phyloP scores from a whole-genome alignment of 2,113 vertebrate genomes.

The Ranitomeya imitator region DNA sequence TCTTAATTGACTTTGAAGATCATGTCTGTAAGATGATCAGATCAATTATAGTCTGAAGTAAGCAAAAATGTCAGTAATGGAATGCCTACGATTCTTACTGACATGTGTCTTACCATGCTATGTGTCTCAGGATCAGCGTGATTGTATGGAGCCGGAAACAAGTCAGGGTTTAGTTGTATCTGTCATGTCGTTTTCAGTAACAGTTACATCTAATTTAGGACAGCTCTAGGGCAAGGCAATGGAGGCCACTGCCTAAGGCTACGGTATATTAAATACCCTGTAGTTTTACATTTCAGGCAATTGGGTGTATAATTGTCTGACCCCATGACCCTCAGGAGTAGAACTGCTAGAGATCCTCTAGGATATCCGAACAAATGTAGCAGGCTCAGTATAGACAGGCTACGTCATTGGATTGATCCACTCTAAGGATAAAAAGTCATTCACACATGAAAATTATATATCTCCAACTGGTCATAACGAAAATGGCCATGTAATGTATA shows the following conservation, averaged over 20 bases:
- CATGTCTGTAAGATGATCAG: conserved; percentile 8
- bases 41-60: neutral
- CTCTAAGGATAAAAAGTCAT: neutral
- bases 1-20: conserved; percentile 36
- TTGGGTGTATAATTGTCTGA: neutral
- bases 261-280: neutral
- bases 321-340: neutral
- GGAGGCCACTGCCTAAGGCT: conserved; percentile 2
- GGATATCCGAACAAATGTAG: neutral
- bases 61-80: neutral
- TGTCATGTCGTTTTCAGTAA: neutral
- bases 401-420: neutral
- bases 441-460: neutral
- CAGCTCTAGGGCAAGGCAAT: neutral
- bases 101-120: neutral
- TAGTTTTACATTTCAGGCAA: neutral
- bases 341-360: neutral
- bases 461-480: too few relatives aligned
- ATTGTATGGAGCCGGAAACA: neutral
- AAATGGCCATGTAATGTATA: neutral
- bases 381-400: neutral
- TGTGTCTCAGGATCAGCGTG: neutral
- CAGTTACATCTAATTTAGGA: neutral
- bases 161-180: neutral
- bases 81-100: neutral